Evolutionary conservation across 1,140 invertebrate genomes (phyloP).

Genomic region (Drosophila sp.): DNA sequence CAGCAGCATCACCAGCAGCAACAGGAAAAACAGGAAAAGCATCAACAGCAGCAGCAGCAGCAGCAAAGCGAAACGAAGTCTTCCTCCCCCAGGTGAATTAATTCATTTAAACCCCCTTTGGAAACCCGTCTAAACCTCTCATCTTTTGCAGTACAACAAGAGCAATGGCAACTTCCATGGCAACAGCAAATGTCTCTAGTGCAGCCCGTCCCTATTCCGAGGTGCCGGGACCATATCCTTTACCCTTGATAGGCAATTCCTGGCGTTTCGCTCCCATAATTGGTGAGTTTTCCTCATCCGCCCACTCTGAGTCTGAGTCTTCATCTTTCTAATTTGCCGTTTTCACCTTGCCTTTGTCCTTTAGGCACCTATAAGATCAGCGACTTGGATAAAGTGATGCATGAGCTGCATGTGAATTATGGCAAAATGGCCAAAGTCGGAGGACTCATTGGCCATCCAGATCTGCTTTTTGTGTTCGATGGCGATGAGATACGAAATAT

Average conservation of each 20-base stretch:
- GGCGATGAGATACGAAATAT: slow-evolving; percentile 90
- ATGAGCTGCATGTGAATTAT: slow-evolving; percentile 86
- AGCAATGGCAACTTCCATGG: background rate
- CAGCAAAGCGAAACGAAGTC: slow-evolving; percentile 26
- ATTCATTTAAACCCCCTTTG: background rate
- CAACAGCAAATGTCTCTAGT: slow-evolving; percentile 15
- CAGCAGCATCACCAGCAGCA: slow-evolving; percentile 10
- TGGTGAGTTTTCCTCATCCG: slow-evolving; percentile 83
- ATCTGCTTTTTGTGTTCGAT: slow-evolving; percentile 91
- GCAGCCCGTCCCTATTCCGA: slow-evolving; percentile 85
- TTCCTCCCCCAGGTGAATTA: background rate
- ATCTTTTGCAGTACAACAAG: background rate
- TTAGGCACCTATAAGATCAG: slow-evolving; percentile 89
- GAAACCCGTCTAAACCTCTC: background rate
- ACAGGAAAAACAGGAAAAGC: slow-evolving; percentile 13
- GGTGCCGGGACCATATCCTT: slow-evolving; percentile 90
- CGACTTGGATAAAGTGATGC: slow-evolving; percentile 89
- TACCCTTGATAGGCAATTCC: slow-evolving; percentile 91
- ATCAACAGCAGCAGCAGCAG: slow-evolving; percentile 14
- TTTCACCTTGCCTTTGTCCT: too few species aligned
- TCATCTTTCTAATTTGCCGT: background rate
- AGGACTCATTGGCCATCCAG: slow-evolving; percentile 89
- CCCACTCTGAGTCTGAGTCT: background rate
- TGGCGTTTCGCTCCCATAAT: slow-evolving; percentile 90
- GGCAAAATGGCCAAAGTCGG: slow-evolving; percentile 90